Evolutionary conservation across 2,113 vertebrate species (phyloP), one percentile per base, ranked within the genome.

Genomic region (Hymenochirus boettgeri): DNA sequence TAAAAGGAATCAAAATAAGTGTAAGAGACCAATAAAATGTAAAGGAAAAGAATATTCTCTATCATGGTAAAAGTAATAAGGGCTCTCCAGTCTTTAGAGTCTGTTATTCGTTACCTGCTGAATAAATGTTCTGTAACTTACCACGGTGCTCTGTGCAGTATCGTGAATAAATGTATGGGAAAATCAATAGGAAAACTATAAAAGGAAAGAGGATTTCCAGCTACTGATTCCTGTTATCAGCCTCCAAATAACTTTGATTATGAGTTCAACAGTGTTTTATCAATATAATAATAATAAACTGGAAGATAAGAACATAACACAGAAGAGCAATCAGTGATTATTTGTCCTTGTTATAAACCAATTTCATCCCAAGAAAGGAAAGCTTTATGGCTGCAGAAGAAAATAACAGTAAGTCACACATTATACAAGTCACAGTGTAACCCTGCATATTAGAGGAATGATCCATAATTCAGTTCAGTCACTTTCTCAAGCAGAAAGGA

Each of bases 391-490:
- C n/a, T 26, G 31, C 57, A 22, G 27, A 11, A 37, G 35, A 53
- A 24, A 53, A 53, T 59, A 53, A 47, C 33, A 69, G 19, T 60
- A 57, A 57, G 46, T 59, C 55, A 59, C 22, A 52, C 29, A 59
- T 29, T 45, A 51, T 52, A 59, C 47, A 21, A 67, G 56, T 51
- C 46, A 60, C 35, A 60, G 25, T 52, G 56, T 53, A 53, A 58
- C 47, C 47, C 31, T 31, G 47, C 47, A 51, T 53, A 60, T 53
- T 59, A 69, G 13, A 10, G 56, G 57, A 60, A 60, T 53, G 57
- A 53, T 60, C 48, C 55, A 66, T 66, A 66, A 59, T 58, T 58
- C 46, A 59, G 64, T 66, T 66, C 45, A 66, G 59, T 66, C 64
- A 66, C 55, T 57, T 58, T 29, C 47, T 66, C 55, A 66, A 66